Evolutionary conservation across 2,888 invertebrate genomes (phyloP).

Genomic region (Stictocephala bisonia): DNA sequence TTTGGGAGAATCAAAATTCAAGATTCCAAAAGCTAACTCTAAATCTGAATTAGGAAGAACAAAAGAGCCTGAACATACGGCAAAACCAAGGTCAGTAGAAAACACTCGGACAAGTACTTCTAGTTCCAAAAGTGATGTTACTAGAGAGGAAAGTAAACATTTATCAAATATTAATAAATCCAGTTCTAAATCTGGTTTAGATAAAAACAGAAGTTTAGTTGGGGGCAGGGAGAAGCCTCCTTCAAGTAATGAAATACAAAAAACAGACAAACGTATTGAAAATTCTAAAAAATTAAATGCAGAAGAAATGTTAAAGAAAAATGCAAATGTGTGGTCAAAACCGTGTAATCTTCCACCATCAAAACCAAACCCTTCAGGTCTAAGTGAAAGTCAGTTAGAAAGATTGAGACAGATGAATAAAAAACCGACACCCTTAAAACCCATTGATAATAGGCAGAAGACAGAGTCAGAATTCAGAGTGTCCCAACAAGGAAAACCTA

Average conservation of each 20-base stretch:
- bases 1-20: constrained; percentile 9
- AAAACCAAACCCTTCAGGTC: constrained; percentile 7
- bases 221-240: too few relatives aligned
- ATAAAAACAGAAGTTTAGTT: background rate
- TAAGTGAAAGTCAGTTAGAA: constrained; percentile 21
- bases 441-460: background rate
- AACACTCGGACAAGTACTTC: constrained; percentile 12
- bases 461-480: constrained; percentile 1
- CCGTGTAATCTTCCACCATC: constrained; percentile 46
- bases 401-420: constrained; percentile 26
- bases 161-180: background rate
- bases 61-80: constrained; percentile 12
- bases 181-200: constrained; percentile 38
- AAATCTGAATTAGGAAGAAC: constrained; percentile 1
- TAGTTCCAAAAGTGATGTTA: background rate
- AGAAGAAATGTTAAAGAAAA: constrained; percentile 53
- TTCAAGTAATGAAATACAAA: too few relatives aligned
- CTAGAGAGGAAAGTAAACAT: background rate
- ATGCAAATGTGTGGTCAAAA: constrained; percentile 53
- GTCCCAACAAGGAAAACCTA: background rate
- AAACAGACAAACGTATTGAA: constrained; percentile 4
- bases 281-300: constrained; percentile 1
- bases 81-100: constrained; percentile 28
- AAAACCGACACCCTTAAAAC: constrained; percentile 22
- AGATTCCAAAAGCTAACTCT: constrained; percentile 15